Evolutionary conservation across 2,888 invertebrate genomes (phyloP).

Genomic region (Cinara cedri): DNA sequence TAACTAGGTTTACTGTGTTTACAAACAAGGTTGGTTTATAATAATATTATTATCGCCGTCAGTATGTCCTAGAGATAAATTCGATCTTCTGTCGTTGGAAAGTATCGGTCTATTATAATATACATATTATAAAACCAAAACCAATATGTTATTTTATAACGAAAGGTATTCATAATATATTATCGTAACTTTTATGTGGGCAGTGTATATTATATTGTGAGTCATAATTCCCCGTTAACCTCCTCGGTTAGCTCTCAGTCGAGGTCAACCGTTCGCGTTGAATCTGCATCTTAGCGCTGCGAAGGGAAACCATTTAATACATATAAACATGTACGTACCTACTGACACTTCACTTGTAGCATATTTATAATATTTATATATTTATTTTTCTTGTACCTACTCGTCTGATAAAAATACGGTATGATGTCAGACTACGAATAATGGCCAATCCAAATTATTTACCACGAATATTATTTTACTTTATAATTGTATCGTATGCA

Average conservation of each 20-base stretch:
- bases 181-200: conserved; percentile 49
- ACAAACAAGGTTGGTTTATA: conserved; percentile 11
- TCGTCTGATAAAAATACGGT: conserved; percentile 33
- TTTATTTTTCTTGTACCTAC: conserved; percentile 7
- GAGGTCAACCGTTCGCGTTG: conserved; percentile 48
- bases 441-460: conserved; percentile 4
- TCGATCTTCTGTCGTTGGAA: conserved; percentile 5
- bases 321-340: neutral
- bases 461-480: conserved; percentile 4
- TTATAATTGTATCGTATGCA: neutral
- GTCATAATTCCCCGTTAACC: conserved; percentile 55
- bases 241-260: conserved; percentile 29
- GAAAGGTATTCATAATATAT: conserved; percentile 21
- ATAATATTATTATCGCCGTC: neutral
- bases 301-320: conserved; percentile 35
- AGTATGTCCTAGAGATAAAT: conserved; percentile 34
- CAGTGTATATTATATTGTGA: conserved; percentile 19
- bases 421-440: conserved; percentile 31
- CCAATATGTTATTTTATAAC: conserved; percentile 37
- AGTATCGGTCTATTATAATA: no score
- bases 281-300: conserved; percentile 41
- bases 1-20: neutral
- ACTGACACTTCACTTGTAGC: neutral
- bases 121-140: no score
- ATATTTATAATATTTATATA: conserved; percentile 10